Conservation (phyloP, 2,113 vertebrate genomes). For the Peromyscus leucopus region DNA sequence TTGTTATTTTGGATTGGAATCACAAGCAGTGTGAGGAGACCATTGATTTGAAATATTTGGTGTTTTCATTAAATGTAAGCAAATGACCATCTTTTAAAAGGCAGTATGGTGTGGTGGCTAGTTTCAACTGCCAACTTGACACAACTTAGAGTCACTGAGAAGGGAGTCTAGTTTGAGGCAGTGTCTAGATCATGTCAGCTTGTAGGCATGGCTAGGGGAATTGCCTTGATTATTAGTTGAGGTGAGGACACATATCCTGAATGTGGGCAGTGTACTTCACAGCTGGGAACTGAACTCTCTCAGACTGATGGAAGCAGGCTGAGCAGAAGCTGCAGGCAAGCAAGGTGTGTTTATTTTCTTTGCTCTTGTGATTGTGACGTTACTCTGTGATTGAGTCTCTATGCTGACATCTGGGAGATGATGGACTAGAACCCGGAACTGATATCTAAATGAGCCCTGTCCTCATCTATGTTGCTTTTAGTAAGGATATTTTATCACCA, state of each 20-base stretch:
- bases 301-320: neutral
- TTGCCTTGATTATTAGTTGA: neutral
- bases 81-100: neutral
- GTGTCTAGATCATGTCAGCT: neutral
- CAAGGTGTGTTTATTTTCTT: neutral
- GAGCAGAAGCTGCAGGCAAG: neutral
- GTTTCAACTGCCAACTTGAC: neutral
- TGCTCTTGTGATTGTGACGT: neutral
- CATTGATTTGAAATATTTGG: neutral
- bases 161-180: too few species aligned
- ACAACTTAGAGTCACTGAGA: neutral
- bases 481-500: neutral
- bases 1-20: slow-evolving; percentile 26
- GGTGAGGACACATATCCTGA: neutral
- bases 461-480: neutral
- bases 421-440: neutral
- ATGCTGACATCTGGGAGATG: neutral
- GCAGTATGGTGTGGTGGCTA: neutral
- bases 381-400: neutral
- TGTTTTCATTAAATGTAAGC: slow-evolving; percentile 8
- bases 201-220: neutral
- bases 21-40: neutral
- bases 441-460: neutral
- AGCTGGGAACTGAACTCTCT: neutral
- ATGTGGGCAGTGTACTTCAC: neutral